Conservation (phyloP, 2,888 invertebrate genomes). For the Zygaena filipendulae region DNA sequence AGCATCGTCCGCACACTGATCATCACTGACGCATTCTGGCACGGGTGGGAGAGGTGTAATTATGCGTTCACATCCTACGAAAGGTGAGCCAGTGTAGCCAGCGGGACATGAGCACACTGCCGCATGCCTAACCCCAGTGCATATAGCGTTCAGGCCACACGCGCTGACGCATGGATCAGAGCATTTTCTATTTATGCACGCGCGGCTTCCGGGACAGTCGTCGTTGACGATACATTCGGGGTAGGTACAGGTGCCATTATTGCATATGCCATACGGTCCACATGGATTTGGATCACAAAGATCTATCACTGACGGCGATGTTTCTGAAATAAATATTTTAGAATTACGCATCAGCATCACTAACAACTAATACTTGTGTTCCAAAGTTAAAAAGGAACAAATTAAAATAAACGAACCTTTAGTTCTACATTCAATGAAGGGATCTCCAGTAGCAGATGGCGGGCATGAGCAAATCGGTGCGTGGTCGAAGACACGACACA, state of each 20-base stretch:
- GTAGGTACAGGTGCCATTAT: slow-evolving; percentile 74
- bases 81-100: slow-evolving; percentile 82
- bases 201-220: slow-evolving; percentile 84
- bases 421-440: slow-evolving; percentile 75
- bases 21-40: slow-evolving; percentile 81
- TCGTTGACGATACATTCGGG: slow-evolving; percentile 90
- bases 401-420: slow-evolving; percentile 26
- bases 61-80: slow-evolving; percentile 73
- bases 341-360: not conserved
- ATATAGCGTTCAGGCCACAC: slow-evolving; percentile 87
- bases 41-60: slow-evolving; percentile 38
- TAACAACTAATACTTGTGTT: not conserved
- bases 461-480: slow-evolving; percentile 83
- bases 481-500: slow-evolving; percentile 72
- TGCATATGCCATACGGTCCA: slow-evolving; percentile 75
- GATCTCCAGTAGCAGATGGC: slow-evolving; percentile 78
- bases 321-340: slow-evolving; percentile 22
- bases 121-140: slow-evolving; percentile 76
- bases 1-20: slow-evolving; percentile 84
- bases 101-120: slow-evolving; percentile 85
- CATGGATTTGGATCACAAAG: slow-evolving; percentile 80
- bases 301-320: slow-evolving; percentile 46
- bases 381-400: no score
- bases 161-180: slow-evolving; percentile 84
- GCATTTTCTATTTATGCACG: slow-evolving; percentile 86